These are phyloP conservation scores for Idaea aversata DNA, from an alignment of 2,888 invertebrate species.

Conservation along the genomic window DNA sequence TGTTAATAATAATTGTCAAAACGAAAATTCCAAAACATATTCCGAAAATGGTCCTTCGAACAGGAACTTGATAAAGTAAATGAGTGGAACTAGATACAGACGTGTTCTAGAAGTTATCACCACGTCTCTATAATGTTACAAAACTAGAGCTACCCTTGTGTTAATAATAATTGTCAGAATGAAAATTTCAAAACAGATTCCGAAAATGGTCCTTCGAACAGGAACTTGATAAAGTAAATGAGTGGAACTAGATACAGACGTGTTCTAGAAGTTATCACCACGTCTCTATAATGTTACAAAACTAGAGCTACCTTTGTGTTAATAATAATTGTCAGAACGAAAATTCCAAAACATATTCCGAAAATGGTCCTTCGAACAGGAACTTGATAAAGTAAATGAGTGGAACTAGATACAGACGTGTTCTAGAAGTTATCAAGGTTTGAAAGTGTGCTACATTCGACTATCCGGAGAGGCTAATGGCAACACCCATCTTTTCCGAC, in stretches of 20 bases:
- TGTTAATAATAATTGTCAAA: background rate
- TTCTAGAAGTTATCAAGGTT: no score
- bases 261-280: no score
- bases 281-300: slow-evolving; percentile 14
- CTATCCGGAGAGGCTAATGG: no score
- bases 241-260: no score
- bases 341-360: background rate
- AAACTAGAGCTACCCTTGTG: background rate
- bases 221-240: slow-evolving; percentile 4
- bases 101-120: no score
- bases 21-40: background rate
- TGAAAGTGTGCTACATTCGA: no score
- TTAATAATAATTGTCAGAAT: background rate
- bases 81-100: slow-evolving; percentile 13
- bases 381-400: slow-evolving; percentile 8
- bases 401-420: no score
- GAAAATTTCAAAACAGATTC: background rate
- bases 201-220: no score
- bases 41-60: no score
- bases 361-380: no score
- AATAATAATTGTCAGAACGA: background rate
- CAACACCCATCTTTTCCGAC: no score
- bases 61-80: slow-evolving; percentile 1
- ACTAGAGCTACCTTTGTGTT: background rate
- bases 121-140: slow-evolving; percentile 14